Conservation (phyloP, 1,140 invertebrate genomes). For the Nasonia longicornis region DNA sequence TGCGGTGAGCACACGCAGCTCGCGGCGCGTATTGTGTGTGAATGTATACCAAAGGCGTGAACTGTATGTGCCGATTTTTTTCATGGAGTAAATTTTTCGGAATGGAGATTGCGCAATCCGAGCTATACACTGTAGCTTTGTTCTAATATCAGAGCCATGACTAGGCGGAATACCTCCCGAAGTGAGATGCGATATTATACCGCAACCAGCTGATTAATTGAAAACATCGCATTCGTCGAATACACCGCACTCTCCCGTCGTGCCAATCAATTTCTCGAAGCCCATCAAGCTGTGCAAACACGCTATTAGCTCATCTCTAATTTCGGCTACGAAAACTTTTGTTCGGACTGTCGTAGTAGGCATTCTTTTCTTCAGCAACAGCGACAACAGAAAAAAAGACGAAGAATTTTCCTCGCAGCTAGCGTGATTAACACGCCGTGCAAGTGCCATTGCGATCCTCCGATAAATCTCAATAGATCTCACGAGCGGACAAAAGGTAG, state of each 20-base stretch:
- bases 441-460: not conserved
- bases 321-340: not conserved
- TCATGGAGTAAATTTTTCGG: not conserved
- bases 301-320: not conserved
- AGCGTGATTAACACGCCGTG: not conserved
- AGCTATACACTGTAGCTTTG: too few relatives aligned
- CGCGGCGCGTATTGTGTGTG: not conserved
- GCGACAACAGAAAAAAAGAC: not conserved
- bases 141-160: too few relatives aligned
- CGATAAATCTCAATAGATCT: not conserved
- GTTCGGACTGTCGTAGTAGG: not conserved
- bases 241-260: not conserved
- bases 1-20: not conserved
- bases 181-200: conserved; percentile 6
- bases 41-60: not conserved
- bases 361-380: not conserved
- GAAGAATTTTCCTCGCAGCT: not conserved
- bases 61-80: not conserved
- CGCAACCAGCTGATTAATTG: conserved; percentile 1
- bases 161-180: not conserved
- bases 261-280: not conserved
- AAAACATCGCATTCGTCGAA: not conserved
- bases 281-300: conserved; percentile 1
- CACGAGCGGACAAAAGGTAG: conserved; percentile 2
- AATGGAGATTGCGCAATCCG: too few relatives aligned